Conservation (phyloP, 35 echinoderm and acorn worm species). For the Anneissia japonica region DNA sequence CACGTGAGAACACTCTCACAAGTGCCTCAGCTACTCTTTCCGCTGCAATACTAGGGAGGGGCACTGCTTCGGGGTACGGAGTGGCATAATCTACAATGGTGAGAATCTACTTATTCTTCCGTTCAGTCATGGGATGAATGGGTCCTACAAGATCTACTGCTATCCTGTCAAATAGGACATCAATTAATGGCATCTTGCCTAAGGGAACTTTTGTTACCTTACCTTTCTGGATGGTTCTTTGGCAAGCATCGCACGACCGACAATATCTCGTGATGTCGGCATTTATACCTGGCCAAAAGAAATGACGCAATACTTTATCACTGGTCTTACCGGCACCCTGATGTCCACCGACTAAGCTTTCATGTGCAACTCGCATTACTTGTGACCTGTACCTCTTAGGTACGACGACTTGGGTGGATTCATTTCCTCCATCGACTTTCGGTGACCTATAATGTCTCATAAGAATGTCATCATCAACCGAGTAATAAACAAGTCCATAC, state of each 20-base stretch:
- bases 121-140: no score
- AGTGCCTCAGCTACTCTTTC: constrained; percentile 48
- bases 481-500: no score
- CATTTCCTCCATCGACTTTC: constrained; percentile 4
- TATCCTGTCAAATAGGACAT: constrained; percentile 30
- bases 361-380: constrained; percentile 46
- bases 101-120: no score
- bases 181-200: constrained; percentile 47
- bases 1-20: no score
- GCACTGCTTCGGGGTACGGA: no score
- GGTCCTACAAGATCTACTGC: no score
- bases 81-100: no score
- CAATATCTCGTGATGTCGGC: constrained; percentile 25
- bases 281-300: constrained; percentile 47
- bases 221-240: constrained; percentile 31
- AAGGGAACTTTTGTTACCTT: constrained; percentile 36
- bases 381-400: constrained; percentile 24
- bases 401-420: constrained; percentile 42
- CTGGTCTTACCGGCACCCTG: constrained; percentile 31
- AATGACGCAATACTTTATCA: constrained; percentile 30
- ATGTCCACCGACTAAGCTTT: constrained; percentile 36
- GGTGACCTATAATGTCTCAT: constrained; percentile 16
- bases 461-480: constrained; percentile 4
- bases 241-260: constrained; percentile 52
- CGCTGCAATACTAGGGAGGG: constrained; percentile 28